A percentile compares a stretch with the other conserved stretches of the same genome.
Evolutionary conservation across 2,113 vertebrate species (phyloP).

Genomic region (Falco punctatus): DNA sequence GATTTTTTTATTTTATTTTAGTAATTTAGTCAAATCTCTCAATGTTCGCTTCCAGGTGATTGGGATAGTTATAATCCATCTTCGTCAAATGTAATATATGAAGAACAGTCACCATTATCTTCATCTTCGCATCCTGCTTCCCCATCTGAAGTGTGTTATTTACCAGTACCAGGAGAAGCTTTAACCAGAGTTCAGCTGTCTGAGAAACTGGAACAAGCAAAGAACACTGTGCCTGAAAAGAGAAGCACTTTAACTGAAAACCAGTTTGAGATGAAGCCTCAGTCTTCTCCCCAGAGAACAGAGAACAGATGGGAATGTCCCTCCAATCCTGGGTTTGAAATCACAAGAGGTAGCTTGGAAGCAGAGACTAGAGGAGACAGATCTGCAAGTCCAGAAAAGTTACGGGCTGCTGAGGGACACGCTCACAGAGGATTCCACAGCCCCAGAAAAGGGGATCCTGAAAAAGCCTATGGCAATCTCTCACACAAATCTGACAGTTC

Average conservation of each 20-base stretch:
- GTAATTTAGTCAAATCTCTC: neutral
- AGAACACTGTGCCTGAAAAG: constrained; percentile 67
- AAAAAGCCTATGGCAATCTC: constrained; percentile 18
- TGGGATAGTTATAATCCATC: constrained; percentile 82
- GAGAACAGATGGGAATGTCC: constrained; percentile 65
- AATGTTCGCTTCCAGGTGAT: constrained; percentile 75
- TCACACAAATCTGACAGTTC: constrained; percentile 47
- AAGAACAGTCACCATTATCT: constrained; percentile 80
- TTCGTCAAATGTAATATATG: constrained; percentile 85
- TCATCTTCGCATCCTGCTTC: constrained; percentile 79
- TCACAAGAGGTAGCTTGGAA: constrained; percentile 14
- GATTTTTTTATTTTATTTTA: neutral
- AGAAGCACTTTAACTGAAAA: constrained; percentile 73
- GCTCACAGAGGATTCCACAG: constrained; percentile 53
- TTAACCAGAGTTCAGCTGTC: constrained; percentile 58
- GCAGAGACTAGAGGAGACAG: constrained; percentile 64
- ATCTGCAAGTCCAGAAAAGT: constrained; percentile 75
- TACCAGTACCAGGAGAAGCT: constrained; percentile 74
- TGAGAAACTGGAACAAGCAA: constrained; percentile 69
- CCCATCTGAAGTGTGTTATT: constrained; percentile 75
- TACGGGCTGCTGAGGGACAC: constrained; percentile 22
- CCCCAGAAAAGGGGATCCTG: constrained; percentile 70
- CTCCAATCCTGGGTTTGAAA: constrained; percentile 44
- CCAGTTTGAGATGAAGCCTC: constrained; percentile 48
- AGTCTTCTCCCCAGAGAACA: constrained; percentile 52